Evolutionary conservation across 2,888 invertebrate species (phyloP).

Genomic region (Dascillus cervinus): DNA sequence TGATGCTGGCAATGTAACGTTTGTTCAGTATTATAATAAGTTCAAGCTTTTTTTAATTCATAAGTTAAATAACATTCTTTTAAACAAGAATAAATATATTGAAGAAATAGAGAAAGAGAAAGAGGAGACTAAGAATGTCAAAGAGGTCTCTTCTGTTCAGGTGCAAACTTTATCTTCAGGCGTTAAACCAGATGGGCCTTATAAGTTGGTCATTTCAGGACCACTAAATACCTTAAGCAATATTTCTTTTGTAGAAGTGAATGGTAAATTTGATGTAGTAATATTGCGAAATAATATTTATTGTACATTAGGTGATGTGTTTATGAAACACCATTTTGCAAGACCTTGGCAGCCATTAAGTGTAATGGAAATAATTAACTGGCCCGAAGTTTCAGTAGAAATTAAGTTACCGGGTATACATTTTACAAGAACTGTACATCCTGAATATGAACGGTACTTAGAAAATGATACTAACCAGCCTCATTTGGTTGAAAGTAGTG

Average conservation of each 20-base stretch:
- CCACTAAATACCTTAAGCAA: constrained; percentile 16
- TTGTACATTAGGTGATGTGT: constrained; percentile 12
- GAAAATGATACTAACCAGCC: no score
- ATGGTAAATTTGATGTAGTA: constrained; percentile 8
- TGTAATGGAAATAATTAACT: constrained; percentile 14
- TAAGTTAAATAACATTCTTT: constrained; percentile 13
- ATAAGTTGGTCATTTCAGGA: constrained; percentile 12
- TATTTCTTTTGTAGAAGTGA: constrained; percentile 14
- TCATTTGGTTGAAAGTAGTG: no score
- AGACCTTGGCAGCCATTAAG: constrained; percentile 14
- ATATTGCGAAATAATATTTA: constrained; percentile 1
- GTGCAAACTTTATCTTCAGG: no score
- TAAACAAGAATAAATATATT: background rate
- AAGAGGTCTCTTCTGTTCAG: constrained; percentile 5
- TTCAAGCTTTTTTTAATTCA: constrained; percentile 13
- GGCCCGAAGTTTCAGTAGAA: constrained; percentile 14
- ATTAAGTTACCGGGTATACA: constrained; percentile 17
- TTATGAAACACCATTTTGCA: constrained; percentile 15
- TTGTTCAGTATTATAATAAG: constrained; percentile 11
- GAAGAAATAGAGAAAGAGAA: constrained; percentile 1
- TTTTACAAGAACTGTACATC: constrained; percentile 12
- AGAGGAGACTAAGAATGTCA: no score
- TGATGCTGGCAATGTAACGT: constrained; percentile 4
- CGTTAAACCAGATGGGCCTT: constrained; percentile 12
- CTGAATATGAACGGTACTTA: constrained; percentile 16